Evolutionary conservation across 2,113 vertebrate genomes (phyloP), one percentile per base, ranked within the genome.

Genomic region (Crotalus tigris): DNA sequence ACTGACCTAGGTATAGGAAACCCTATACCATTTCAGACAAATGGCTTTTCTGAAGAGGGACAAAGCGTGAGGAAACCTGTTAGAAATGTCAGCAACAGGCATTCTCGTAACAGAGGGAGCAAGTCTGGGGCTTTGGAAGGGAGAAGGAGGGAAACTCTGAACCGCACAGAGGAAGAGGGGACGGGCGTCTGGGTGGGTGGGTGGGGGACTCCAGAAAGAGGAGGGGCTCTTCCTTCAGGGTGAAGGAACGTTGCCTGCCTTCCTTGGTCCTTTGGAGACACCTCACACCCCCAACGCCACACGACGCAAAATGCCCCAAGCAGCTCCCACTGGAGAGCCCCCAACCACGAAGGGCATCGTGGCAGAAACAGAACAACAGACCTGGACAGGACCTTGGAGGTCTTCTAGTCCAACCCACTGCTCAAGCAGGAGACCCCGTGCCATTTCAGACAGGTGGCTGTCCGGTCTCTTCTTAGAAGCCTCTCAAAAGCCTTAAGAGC

Each of bases 51-150:
- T 11, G 7, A 85, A 46, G 39, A 23, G 7, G 11, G 19, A 85
- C 5, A 3, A 85, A 85, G 2, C 1, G 1, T 3, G 1, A 10
- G 17, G 39, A 9, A 19, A 33, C n/a, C 0, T 29, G 21, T 24
- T 9, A n/a, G 19, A 9, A 44, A 7, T 19, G 5, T 81, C 0
- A 44, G 81, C 5, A 7, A 44, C 5, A 2, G 19, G 21, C 39
- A 23, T 23, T 21, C 17, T 44, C 21, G 3, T 12, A 4, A 23
- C 1, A 8, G 7, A 49, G 85, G 12, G 26, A 17, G 3, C 6
- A 24, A 58, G 59, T 24, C 24, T 0, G 9, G 59, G 9, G 10
- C 3, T 4, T 12, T 29, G 29, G 26, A 29, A 29, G 57, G 57
- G 85, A 0, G 26, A 21, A 86, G 8, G 2, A 49, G 81, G 44